These are phyloP conservation scores for Planococcus citri DNA, from an alignment of 1,140 invertebrate genomes.

Conservation along the genomic window DNA sequence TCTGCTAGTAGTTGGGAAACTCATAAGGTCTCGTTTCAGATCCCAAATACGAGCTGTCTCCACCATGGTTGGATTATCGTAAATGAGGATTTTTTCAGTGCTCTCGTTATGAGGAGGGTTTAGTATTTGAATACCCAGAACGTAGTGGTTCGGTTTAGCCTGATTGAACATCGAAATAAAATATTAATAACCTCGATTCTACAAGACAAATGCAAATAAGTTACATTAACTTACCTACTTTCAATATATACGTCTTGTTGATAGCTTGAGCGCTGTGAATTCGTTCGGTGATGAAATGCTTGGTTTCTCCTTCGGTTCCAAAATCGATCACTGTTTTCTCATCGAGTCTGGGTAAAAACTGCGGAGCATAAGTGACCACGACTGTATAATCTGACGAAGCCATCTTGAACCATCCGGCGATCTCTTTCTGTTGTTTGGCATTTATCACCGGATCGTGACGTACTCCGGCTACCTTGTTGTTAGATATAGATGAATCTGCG, in stretches of 20 bases:
- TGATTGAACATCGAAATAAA: background rate
- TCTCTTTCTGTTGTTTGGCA: conserved; percentile 71
- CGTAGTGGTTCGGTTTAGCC: conserved; percentile 35
- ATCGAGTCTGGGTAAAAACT: conserved; percentile 45
- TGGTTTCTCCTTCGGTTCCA: conserved; percentile 49
- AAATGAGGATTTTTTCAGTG: conserved; percentile 63
- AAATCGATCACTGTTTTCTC: conserved; percentile 47
- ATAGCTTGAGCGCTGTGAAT: conserved; percentile 41
- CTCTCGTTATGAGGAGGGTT: conserved; percentile 80
- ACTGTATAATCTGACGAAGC: conserved; percentile 45
- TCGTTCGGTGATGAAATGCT: conserved; percentile 59
- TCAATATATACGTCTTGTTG: conserved; percentile 37
- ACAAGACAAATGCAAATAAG: background rate
- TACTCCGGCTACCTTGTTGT: conserved; percentile 78
- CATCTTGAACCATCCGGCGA: conserved; percentile 80
- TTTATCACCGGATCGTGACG: conserved; percentile 82
- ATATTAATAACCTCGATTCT: background rate
- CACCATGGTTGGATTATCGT: conserved; percentile 46
- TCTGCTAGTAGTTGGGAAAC: conserved; percentile 75
- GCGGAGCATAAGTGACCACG: conserved; percentile 50
- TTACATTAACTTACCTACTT: conserved; percentile 30
- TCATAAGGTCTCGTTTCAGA: conserved; percentile 62
- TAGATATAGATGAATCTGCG: conserved; percentile 54
- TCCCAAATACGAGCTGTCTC: conserved; percentile 54
- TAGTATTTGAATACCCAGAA: conserved; percentile 65